Percentiles rank a stretch among this genome's conserved stretches.
Evolutionary conservation across 2,113 vertebrate species (phyloP).

Genomic region (Pseudolaguvia tuberculata): DNA sequence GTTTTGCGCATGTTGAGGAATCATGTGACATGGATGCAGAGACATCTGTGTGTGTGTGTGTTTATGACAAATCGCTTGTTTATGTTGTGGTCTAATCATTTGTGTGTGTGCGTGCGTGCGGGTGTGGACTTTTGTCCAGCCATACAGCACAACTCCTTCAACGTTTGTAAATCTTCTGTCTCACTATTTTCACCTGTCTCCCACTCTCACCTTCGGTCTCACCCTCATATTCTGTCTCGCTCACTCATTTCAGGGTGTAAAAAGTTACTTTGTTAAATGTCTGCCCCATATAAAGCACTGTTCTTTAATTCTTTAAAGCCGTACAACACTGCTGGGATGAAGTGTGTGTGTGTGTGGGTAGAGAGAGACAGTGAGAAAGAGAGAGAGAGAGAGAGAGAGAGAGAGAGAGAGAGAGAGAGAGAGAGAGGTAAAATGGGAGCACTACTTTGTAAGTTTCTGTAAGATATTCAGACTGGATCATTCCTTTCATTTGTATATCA

Average conservation of each 20-base stretch:
- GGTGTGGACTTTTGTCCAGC: background rate
- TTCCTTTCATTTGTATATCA: slow-evolving; percentile 37
- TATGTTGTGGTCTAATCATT: background rate
- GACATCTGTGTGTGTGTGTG: background rate
- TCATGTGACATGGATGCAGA: background rate
- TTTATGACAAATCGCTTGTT: background rate
- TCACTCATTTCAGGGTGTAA: slow-evolving; percentile 3
- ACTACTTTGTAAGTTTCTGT: slow-evolving; percentile 11
- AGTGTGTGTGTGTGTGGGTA: slow-evolving; percentile 25
- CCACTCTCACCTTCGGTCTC: no score
- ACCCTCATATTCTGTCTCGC: background rate
- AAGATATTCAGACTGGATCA: slow-evolving; percentile 8
- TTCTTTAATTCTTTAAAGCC: slow-evolving; percentile 32
- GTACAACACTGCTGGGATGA: background rate
- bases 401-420: background rate
- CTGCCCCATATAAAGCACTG: slow-evolving; percentile 29
- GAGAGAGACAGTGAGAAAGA: slow-evolving; percentile 4
- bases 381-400: background rate
- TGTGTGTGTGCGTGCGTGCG: slow-evolving; percentile 16
- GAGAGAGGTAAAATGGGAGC: no score
- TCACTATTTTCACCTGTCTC: background rate
- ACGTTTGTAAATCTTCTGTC: slow-evolving; percentile 1
- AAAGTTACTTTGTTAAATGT: slow-evolving; percentile 1
- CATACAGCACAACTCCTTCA: slow-evolving; percentile 41
- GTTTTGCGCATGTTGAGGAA: background rate